Evolutionary conservation across 2,797 vertebrate species (phyloP).

Genomic region (Graptemys geographica): DNA sequence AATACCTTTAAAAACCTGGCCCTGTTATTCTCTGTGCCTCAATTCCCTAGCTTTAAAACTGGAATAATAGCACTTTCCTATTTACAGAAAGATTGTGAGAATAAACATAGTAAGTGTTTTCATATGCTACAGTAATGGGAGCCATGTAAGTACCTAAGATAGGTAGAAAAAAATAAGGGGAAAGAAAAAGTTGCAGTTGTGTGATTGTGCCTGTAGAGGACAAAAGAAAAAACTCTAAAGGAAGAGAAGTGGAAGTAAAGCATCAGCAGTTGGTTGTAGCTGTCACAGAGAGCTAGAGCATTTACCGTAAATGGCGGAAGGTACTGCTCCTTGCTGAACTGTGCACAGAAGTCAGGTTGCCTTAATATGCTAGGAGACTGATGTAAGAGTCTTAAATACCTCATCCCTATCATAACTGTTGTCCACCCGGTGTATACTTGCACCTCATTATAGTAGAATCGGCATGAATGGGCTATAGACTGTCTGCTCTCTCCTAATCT

Average conservation of each 20-base stretch:
- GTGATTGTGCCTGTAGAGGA: not conserved
- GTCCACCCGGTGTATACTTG: not conserved
- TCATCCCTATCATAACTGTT: not conserved
- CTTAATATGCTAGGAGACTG: not conserved
- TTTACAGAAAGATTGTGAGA: not conserved
- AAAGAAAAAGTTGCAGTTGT: not conserved
- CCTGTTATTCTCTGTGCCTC: not conserved
- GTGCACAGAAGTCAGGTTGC: not conserved
- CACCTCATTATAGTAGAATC: not conserved
- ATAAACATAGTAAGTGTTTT: not conserved
- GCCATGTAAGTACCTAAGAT: fast-evolving
- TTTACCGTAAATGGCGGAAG: not conserved
- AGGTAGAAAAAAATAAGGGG: not conserved
- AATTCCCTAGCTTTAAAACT: not conserved
- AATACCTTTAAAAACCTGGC: not conserved
- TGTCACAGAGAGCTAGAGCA: not conserved
- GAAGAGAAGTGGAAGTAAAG: not conserved
- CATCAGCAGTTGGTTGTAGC: not conserved
- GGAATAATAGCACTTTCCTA: not conserved
- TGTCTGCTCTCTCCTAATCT: not conserved
- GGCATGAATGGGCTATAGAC: not conserved
- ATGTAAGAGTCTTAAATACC: not conserved
- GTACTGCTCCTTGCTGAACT: fast-evolving
- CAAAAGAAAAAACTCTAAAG: not conserved
- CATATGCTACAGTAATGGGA: not conserved